Conservation (phyloP, 2,888 invertebrate genomes). For the Lasioglossum villosulum region DNA sequence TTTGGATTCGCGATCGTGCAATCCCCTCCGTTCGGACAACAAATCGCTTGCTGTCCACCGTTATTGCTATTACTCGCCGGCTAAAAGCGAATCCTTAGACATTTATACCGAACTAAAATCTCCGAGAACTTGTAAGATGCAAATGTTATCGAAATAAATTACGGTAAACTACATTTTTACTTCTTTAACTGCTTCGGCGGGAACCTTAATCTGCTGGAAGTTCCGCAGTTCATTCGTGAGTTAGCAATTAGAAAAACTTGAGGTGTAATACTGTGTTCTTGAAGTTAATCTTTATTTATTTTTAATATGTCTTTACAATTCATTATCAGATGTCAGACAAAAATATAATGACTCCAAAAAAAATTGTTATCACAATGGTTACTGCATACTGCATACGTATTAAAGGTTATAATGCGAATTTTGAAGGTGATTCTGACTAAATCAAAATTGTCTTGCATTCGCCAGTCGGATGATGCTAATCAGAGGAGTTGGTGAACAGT, state of each 20-base stretch:
- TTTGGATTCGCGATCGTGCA: background rate
- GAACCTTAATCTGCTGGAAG: background rate
- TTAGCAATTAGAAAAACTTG: background rate
- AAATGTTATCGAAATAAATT: background rate
- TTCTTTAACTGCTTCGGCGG: background rate
- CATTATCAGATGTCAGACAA: background rate
- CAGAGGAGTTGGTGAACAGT: background rate
- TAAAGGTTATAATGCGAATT: no score
- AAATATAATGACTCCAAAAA: background rate
- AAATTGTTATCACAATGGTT: background rate
- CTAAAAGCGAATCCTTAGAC: background rate
- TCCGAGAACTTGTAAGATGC: background rate
- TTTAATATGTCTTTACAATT: background rate
- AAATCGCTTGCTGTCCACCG: background rate
- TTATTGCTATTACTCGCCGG: background rate
- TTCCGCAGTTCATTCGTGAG: background rate
- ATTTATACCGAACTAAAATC: background rate
- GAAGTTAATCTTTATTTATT: background rate
- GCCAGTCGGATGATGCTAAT: background rate
- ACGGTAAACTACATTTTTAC: background rate
- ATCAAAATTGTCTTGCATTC: background rate
- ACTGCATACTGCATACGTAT: background rate
- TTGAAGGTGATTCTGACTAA: no score
- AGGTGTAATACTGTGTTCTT: background rate
- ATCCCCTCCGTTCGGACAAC: background rate